These are phyloP conservation scores for Drosophila picticornis DNA, from an alignment of 2,888 invertebrate species.

Conservation along the genomic window DNA sequence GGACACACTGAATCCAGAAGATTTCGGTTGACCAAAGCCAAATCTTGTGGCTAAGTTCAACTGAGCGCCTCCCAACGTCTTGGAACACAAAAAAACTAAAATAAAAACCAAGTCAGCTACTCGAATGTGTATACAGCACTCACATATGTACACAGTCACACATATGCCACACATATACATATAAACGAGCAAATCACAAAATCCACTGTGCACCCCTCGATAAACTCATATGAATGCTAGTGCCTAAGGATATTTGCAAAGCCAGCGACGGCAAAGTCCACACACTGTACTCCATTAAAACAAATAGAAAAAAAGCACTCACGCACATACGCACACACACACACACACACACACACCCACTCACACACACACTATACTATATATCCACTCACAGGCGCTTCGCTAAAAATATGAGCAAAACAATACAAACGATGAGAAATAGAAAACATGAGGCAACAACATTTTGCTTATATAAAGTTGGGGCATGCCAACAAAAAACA, in stretches of 20 bases:
- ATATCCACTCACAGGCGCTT: slow-evolving; percentile 12
- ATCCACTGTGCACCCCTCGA: slow-evolving; percentile 65
- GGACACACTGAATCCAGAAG: neutral
- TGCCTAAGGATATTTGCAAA: slow-evolving; percentile 77
- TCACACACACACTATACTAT: neutral
- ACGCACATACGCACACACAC: too few species aligned
- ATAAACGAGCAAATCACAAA: slow-evolving; percentile 75
- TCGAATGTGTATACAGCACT: neutral
- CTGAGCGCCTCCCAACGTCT: slow-evolving; percentile 50
- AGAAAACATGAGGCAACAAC: slow-evolving; percentile 14
- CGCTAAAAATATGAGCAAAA: slow-evolving; percentile 62
- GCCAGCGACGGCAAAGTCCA: slow-evolving; percentile 42
- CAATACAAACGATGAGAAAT: slow-evolving; percentile 31
- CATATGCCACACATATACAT: slow-evolving; percentile 34
- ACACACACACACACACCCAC: slow-evolving; percentile 6
- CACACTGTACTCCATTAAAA: slow-evolving; percentile 69
- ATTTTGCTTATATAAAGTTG: slow-evolving; percentile 46
- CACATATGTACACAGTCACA: slow-evolving; percentile 8
- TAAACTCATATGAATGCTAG: slow-evolving; percentile 75
- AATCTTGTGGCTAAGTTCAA: slow-evolving; percentile 61
- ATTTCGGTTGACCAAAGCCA: slow-evolving; percentile 39
- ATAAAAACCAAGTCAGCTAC: slow-evolving; percentile 19
- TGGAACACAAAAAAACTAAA: neutral
- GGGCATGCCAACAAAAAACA: slow-evolving; percentile 15
- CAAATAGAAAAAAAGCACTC: slow-evolving; percentile 64